Evolutionary conservation across 2,888 invertebrate species (phyloP).

Genomic region (Automeris io): DNA sequence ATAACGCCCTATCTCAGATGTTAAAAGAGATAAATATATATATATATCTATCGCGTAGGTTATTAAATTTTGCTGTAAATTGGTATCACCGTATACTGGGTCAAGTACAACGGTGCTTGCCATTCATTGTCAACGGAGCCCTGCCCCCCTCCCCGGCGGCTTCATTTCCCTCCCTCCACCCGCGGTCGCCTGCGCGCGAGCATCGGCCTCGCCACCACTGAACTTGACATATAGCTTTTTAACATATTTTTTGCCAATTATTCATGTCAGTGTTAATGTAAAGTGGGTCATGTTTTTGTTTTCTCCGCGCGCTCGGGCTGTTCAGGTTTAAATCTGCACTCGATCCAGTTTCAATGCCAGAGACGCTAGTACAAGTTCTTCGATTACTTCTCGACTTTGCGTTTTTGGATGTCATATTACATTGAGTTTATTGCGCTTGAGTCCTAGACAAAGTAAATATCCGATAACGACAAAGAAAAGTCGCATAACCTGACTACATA

Average conservation of each 20-base stretch:
- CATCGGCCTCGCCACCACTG: slow-evolving; percentile 59
- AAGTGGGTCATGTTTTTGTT: neutral
- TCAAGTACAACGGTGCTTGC: slow-evolving; percentile 76
- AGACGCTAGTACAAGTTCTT: too few species aligned
- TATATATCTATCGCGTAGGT: too few species aligned
- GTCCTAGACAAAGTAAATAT: too few species aligned
- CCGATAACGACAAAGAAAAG: too few species aligned
- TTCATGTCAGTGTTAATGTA: slow-evolving; percentile 35
- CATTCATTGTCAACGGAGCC: slow-evolving; percentile 63
- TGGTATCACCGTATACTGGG: slow-evolving; percentile 68
- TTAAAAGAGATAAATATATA: too few species aligned
- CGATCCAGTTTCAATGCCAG: neutral
- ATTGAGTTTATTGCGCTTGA: too few species aligned
- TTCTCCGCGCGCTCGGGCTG: slow-evolving; percentile 10
- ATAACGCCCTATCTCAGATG: too few species aligned
- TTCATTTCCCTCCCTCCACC: slow-evolving; percentile 18
- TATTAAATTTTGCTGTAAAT: too few species aligned
- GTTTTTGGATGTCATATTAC: too few species aligned
- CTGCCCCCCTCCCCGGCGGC: slow-evolving; percentile 17
- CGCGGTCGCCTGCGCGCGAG: slow-evolving; percentile 35
- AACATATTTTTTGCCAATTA: slow-evolving; percentile 50
- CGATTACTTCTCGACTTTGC: too few species aligned
- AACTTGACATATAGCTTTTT: slow-evolving; percentile 69
- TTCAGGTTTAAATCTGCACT: neutral
- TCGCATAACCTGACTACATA: too few species aligned